phyloP scores from a whole-genome alignment of 2,113 vertebrate genomes.

The Redunca redunca region DNA sequence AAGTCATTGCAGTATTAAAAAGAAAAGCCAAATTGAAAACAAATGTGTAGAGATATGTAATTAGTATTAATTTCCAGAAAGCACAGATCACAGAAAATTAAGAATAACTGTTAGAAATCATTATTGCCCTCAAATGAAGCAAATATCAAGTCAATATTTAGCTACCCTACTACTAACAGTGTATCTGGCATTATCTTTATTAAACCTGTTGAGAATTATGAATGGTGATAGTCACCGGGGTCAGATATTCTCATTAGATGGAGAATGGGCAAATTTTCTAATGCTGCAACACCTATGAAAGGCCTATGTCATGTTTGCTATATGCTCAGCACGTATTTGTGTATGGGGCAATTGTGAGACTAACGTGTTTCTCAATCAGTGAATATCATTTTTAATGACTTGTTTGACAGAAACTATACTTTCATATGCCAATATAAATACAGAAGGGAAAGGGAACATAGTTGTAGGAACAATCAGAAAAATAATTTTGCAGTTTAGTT shows the following conservation, averaged over 20 bases:
- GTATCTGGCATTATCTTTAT: background rate
- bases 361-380: background rate
- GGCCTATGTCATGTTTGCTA: background rate
- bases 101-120: conserved; percentile 7
- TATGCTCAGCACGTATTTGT: background rate
- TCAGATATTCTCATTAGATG: background rate
- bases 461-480: background rate
- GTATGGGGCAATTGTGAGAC: background rate
- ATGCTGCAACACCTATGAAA: background rate
- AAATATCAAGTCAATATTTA: conserved; percentile 38
- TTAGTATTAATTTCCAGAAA: conserved; percentile 12
- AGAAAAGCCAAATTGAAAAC: conserved; percentile 24
- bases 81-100: conserved; percentile 16
- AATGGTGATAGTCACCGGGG: background rate
- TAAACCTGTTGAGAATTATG: background rate
- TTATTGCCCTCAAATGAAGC: conserved; percentile 4
- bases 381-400: conserved; percentile 26
- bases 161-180: background rate
- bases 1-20: conserved; percentile 33
- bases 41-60: background rate
- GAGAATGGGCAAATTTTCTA: background rate
- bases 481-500: conserved; percentile 7
- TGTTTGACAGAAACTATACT: conserved; percentile 2
- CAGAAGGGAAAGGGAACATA: background rate
- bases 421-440: background rate